Evolutionary conservation across 2,113 vertebrate genomes (phyloP), one percentile per base, ranked within the genome.

Genomic region (Paedocypris sp.): DNA sequence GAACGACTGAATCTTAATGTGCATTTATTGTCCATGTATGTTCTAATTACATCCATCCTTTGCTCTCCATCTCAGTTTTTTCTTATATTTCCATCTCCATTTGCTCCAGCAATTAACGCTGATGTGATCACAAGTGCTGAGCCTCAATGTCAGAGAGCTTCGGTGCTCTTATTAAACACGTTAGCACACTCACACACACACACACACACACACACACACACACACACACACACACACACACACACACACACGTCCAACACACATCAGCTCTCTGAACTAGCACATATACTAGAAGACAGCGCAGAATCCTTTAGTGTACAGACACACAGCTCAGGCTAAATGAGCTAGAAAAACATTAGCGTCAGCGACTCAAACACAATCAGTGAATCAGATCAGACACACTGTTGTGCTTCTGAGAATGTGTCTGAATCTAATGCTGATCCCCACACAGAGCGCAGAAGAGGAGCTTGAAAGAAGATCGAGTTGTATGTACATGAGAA

Each of bases 91-190:
- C 65, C 61, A 62, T 70, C 66, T 69, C 60, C 50, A 58, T 70
- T 68, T 58, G 33, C 46, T 54, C 15, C 20, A n/a, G 64, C 72
- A 75, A 70, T 70, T 75, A 73, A 73, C 54, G 54, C 57, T 71
- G 47, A 71, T 75, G 59, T 51, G 46, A 42, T 71, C 60, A 68
- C 65, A 58, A 64, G 68, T 68, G 68, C 29, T 61, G 50, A 20
- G 39, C 32, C 47, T 67, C 15, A 26, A 36, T 47, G 62, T 35
- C 65, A 33, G 62, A 60, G 46, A 25, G 47, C 47, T 64, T 52
- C 6, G 18, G 49, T 45, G 32, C 22, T 57, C 57, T 18, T 20
- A 56, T 59, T 11, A 36, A 31, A 66, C 45, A 64, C 43, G 18
- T 18, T 42, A 3, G 10, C 26, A 15, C 13, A 48, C 19, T 19